Base-by-base conservation (phyloP, 2,888 invertebrate species). In the Formica aserva region DNA sequence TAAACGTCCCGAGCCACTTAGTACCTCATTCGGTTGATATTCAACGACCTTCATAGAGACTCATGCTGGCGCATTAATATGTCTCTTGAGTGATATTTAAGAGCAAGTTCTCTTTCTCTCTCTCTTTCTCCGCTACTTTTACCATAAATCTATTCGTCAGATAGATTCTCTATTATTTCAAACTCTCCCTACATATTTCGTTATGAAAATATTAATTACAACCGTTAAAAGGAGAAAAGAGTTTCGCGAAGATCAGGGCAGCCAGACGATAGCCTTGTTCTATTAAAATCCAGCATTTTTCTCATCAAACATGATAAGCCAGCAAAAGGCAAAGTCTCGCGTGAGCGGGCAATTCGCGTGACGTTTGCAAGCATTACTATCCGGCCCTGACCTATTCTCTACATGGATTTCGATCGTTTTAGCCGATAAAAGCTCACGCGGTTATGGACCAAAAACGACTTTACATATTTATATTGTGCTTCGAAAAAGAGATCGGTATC, bases 371-470 rank as follows among this genome's bases (percentile, higher is more conserved):
- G 52, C 78, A 76, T n/a, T 69, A 78, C 72, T 75, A 78, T 67
- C 65, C 87, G 86, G 81, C 87, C 89, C 86, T 89, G 89, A 89
- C 89, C 89, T 74, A 78, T 83, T 83, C 83, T 52, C 65, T 77
- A 82, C 85, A 69, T 75, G 45, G 65, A 52, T 80, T 75, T 83
- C 66, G 29, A 76, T 75, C 67, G 55, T 60, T 82, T 55, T 26
- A 35, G 13, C 29, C 55, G 41, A 57, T 72, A 65, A 72, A 78
- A 60, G 55, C 55, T 78, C 55, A 5, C 45, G 9, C 45, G 9
- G 32, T 45, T 69, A 71, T 48, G 15, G 22, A 48, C 35, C 11
- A 26, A 22, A 78, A 60, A 71, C 38, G 55, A 66, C 26, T 77
- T 52, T 35, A 35, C 52, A 52, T 15, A 9, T 55, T 65, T 38